These are phyloP conservation scores for Pantelozetes paolii DNA, from an alignment of 2,888 invertebrate genomes.

Conservation along the genomic window DNA sequence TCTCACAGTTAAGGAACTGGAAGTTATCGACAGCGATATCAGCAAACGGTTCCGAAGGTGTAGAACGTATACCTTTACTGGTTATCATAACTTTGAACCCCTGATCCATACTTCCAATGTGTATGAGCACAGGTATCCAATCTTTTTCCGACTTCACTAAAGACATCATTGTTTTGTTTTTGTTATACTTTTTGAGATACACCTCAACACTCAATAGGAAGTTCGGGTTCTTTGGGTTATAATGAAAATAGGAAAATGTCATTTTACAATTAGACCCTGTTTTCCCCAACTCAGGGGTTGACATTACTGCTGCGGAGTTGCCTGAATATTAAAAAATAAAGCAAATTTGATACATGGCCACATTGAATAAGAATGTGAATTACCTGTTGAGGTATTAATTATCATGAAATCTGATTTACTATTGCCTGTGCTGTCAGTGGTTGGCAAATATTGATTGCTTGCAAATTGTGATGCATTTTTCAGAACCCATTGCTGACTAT, in stretches of 20 bases:
- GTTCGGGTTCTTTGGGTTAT: background rate
- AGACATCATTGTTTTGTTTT: background rate
- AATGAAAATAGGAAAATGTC: background rate
- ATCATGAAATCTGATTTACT: background rate
- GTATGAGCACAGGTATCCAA: background rate
- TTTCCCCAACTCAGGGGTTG: background rate
- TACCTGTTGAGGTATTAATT: background rate
- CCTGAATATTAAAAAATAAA: background rate
- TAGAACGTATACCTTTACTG: background rate
- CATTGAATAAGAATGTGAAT: background rate
- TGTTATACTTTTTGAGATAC: background rate
- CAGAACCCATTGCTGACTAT: background rate
- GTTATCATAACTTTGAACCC: background rate
- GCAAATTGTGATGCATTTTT: background rate
- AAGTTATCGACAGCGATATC: conserved; percentile 33
- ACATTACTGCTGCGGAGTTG: background rate
- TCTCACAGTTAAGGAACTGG: conserved; percentile 25
- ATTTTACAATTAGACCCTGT: background rate
- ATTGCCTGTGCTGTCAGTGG: conserved; percentile 7
- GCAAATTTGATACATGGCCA: background rate
- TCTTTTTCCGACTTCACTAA: background rate
- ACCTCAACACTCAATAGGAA: background rate
- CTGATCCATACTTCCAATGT: background rate
- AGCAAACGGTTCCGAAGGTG: background rate
- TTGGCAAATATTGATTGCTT: background rate